Evolutionary conservation across 2,113 vertebrate genomes (phyloP).

Genomic region (Nicator chloris): DNA sequence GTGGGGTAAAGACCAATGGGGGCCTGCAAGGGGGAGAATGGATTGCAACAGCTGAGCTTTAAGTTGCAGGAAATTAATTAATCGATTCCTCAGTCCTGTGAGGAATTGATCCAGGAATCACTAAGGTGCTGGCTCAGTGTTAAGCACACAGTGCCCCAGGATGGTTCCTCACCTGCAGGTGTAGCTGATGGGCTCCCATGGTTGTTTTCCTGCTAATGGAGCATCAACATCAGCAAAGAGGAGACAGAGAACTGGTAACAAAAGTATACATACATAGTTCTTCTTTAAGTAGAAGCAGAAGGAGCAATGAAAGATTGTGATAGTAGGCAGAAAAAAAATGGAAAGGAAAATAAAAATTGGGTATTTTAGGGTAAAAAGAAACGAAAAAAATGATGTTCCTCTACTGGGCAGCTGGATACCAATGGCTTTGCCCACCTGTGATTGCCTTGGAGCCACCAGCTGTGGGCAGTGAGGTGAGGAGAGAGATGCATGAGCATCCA

Average conservation of each 20-base stretch:
- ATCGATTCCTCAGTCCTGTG: neutral
- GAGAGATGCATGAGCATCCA: neutral
- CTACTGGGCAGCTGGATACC: neutral
- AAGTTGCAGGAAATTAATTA: neutral
- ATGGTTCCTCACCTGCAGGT: neutral
- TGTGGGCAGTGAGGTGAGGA: neutral
- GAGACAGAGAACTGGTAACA: neutral
- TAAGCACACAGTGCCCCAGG: neutral
- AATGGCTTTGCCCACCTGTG: neutral
- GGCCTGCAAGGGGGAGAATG: neutral
- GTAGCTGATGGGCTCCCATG: neutral
- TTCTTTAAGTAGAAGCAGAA: neutral
- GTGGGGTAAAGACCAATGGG: neutral
- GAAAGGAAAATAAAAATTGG: neutral
- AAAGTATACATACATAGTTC: neutral
- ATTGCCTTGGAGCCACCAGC: neutral
- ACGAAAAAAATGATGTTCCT: neutral
- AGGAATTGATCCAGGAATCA: neutral
- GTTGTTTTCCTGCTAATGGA: neutral
- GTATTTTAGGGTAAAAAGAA: neutral
- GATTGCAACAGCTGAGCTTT: neutral
- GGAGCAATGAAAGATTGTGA: neutral
- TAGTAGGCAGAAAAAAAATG: neutral
- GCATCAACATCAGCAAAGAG: neutral
- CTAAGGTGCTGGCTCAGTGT: neutral